phyloP scores from a whole-genome alignment of 2,113 vertebrate genomes.

The Gavia stellata region DNA sequence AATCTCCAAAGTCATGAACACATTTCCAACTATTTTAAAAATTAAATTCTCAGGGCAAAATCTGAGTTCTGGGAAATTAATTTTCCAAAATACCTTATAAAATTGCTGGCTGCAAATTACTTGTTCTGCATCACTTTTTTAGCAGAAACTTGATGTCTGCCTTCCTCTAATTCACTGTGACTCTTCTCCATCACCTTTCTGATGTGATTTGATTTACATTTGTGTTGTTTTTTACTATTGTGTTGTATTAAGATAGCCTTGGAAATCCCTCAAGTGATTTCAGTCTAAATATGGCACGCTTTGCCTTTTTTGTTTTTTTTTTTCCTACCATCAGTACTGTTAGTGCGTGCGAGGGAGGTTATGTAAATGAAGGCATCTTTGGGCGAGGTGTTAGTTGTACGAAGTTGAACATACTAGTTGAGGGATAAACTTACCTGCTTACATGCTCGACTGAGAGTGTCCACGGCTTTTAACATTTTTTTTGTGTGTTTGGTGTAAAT shows the following conservation, averaged over 20 bases:
- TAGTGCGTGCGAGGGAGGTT: not conserved
- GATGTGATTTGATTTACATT: not conserved
- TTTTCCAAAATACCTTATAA: not conserved
- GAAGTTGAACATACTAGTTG: not conserved
- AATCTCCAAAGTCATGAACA: not conserved
- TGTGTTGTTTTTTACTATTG: not conserved
- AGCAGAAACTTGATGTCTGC: not conserved
- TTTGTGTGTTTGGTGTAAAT: not conserved
- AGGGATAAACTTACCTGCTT: not conserved
- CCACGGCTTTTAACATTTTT: not conserved
- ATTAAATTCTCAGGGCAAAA: not conserved
- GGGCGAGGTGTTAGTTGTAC: not conserved
- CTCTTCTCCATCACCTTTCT: not conserved
- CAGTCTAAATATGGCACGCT: not conserved
- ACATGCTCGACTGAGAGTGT: not conserved
- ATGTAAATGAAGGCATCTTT: not conserved
- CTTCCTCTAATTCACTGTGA: not conserved
- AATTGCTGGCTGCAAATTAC: not conserved
- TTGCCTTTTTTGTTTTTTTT: not conserved
- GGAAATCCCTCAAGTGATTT: not conserved
- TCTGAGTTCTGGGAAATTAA: not conserved
- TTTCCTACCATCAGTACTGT: not conserved
- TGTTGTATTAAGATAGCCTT: not conserved
- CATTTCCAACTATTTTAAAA: not conserved
- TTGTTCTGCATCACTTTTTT: not conserved